Base-by-base conservation (phyloP, 2,888 invertebrate genomes). In the Drepana falcataria region DNA sequence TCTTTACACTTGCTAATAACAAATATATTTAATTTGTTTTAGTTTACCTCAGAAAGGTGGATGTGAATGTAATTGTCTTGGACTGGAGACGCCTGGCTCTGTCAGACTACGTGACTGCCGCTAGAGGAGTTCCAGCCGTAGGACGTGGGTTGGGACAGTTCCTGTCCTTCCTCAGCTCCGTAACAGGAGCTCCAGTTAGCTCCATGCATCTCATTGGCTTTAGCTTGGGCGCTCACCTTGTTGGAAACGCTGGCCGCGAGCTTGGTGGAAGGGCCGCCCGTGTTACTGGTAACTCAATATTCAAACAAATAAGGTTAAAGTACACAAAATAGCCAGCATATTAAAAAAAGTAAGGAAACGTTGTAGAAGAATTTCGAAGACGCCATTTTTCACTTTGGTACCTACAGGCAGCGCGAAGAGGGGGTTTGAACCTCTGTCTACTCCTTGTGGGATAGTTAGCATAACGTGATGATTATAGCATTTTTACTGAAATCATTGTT, bases 181-280 rank as follows among this genome's bases (percentile, higher is more conserved):
- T 65, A 0, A 79, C 83, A 53, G 83, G 85, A 0, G 73, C 79
- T 0, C 66, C 73, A 1, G 73, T 71, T 47, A 65, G 67, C 41
- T 62, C 64, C 37, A 80, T 91, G 68, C 92, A 92, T 55, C 64
- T 92, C 21, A 68, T 88, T 6, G 92, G 92, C 21, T 87, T 91
- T 66, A 91, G 91, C 64, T 74, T 92, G 54, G 92, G 92, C 1
- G 85, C 88, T 52, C 92, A 92, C 59, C 56, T 91, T 0, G 91
- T 81, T 34, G 89, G 87, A 4, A 83, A 80, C 34, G 85, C 88
- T 55, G 90, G 88, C 0, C 75, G 83, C 35, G 71, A 76, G 58
- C 59, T 85, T 2, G 67, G 76, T 1, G 86, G 90, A 7, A 75
- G 75, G 66, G 79, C 65, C 48, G 82, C 82, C 2, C 81, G 88